Evolutionary conservation across 2,888 invertebrate species (phyloP).

Genomic region (Chesias legatella): DNA sequence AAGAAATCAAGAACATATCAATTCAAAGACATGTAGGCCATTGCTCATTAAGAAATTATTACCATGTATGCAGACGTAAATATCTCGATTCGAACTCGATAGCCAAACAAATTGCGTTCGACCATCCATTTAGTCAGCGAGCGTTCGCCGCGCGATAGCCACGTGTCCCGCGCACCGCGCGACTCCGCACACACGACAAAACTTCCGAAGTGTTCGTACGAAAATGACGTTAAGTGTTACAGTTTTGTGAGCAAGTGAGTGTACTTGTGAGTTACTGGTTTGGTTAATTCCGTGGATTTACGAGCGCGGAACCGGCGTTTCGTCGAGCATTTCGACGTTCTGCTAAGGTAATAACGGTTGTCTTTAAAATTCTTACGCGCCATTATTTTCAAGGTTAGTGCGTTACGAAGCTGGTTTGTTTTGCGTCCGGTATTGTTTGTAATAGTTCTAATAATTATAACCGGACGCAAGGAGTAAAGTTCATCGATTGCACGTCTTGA

Average conservation of each 20-base stretch:
- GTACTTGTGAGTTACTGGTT: conserved; percentile 35
- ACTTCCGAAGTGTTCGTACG: conserved; percentile 51
- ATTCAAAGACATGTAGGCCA: too few relatives aligned
- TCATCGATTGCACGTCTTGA: conserved; percentile 6
- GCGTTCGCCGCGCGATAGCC: conserved; percentile 40
- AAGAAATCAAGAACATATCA: too few relatives aligned
- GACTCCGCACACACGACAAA: conserved; percentile 40
- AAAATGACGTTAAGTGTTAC: conserved; percentile 54
- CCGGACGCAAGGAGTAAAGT: conserved; percentile 10
- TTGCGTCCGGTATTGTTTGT: conserved; percentile 4
- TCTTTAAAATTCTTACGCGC: background rate
- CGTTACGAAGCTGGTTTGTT: conserved; percentile 1
- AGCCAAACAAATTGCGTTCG: background rate
- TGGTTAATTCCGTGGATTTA: conserved; percentile 48
- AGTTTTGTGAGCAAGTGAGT: conserved; percentile 43
- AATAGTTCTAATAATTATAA: background rate
- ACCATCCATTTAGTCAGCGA: conserved; percentile 54
- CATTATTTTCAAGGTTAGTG: conserved; percentile 15
- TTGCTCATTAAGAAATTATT: too few relatives aligned
- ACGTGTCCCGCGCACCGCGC: conserved; percentile 29
- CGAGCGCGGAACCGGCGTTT: conserved; percentile 47
- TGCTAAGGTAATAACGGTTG: conserved; percentile 7
- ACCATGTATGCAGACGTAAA: too few relatives aligned
- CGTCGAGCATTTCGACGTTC: conserved; percentile 12
- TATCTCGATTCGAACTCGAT: too few relatives aligned